phyloP scores from a whole-genome alignment of 35 echinoderm and acorn worm genomes.

The Diadema setosum region DNA sequence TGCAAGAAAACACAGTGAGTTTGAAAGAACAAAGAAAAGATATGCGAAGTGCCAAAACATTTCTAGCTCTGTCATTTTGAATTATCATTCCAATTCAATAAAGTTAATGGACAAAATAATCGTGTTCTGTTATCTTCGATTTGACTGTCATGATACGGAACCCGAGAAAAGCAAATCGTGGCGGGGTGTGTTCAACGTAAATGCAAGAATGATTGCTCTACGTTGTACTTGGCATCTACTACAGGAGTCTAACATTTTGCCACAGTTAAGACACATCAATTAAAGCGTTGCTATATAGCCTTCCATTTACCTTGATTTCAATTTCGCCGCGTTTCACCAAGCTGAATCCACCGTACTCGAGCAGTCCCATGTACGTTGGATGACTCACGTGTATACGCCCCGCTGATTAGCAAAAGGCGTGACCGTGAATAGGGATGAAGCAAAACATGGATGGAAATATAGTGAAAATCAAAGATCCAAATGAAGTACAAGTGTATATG shows the following conservation, averaged over 20 bases:
- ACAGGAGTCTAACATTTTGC: background rate
- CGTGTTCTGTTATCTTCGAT: no score
- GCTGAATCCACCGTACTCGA: slow-evolving; percentile 21
- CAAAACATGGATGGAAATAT: no score
- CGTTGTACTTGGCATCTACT: background rate
- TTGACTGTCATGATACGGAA: no score
- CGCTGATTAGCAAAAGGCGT: background rate
- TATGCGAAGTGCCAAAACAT: no score
- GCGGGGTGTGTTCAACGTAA: background rate
- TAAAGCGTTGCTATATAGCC: background rate
- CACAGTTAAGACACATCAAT: background rate
- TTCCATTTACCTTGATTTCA: background rate
- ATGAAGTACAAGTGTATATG: no score
- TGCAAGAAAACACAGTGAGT: background rate
- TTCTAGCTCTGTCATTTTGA: no score
- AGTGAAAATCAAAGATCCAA: no score
- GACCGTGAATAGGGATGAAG: background rate
- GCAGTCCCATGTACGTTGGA: slow-evolving; percentile 9
- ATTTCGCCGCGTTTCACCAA: slow-evolving; percentile 19
- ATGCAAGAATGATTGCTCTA: background rate
- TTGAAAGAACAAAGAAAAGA: no score
- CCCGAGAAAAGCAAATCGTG: background rate
- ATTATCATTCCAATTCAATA: no score
- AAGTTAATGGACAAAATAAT: no score
- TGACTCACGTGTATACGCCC: slow-evolving; percentile 53